Base-by-base conservation (phyloP, 2,888 invertebrate species). In the Abrostola tripartita region DNA sequence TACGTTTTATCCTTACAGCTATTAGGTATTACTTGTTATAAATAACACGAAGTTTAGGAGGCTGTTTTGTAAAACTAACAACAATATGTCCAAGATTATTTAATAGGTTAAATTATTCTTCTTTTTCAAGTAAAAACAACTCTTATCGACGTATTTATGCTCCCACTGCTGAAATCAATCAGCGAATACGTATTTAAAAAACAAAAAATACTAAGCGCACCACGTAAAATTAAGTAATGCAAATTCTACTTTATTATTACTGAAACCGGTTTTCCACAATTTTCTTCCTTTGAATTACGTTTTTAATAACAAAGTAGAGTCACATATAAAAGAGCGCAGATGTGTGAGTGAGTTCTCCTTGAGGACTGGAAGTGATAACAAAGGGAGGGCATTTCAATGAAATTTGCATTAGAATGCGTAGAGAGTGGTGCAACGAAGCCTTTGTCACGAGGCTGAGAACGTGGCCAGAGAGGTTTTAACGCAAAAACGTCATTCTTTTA, bases 321-420 rank as follows among this genome's bases (percentile, higher is more conserved):
- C 66, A 55, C 64, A 64, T 65, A 79, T 82, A 86, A 76, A 82
- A 78, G 72, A 83, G 70, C 77, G 63, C 71, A 84, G 81, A 85
- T 85, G 82, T 86, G 85, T 85, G 87, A 87, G 87, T 87, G 71
- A 85, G 85, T 85, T 84, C 85, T 86, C 82, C 82, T 83, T 79
- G 77, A 86, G 81, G 87, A 83, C 88, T 90, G 89, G 83, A 86
- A 88, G 88, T 90, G 91, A 89, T 90, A 91, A 92, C 92, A 92
- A 93, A 91, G 82, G 88, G 81, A 80, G 83, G 81, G 86, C 82
- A 87, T 93, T 92, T 92, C 92, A 92, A 92, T 92, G 88, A 89
- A 89, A 93, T 93, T 93, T 92, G 91, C 93, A 93, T 93, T 89
- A 92, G 90, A 92, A 92, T 92, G 88, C 88, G 85, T 85, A 82